Base-by-base conservation (phyloP, 1,140 invertebrate genomes). In the Acromyrmex charruanus region DNA sequence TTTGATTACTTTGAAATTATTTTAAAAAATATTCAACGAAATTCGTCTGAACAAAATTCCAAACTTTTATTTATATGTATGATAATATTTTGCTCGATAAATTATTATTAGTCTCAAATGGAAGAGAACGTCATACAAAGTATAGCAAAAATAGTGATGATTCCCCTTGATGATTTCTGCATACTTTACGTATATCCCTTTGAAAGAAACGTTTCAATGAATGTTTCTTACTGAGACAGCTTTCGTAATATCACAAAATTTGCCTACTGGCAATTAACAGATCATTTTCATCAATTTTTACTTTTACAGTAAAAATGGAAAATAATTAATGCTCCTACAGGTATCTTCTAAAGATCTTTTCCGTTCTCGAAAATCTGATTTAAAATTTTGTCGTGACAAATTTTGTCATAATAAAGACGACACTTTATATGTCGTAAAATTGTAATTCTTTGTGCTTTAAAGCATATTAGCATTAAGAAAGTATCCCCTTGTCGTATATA, bases 401-500 rank as follows among this genome's bases (percentile, higher is more conserved):
- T 35, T 35, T 39, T 39, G 35, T 39, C 35, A 68, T 86, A 68
- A 71, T 69, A 18, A 74, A 21, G 51, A 61, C 55, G 59, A 79
- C 82, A 79, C 44, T 89, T 28, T 49, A 82, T 66, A 31, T 53
- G n/a, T n/a, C 12, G 1, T 51, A 53, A 61, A 18, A 12, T 82
- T 71, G 9, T 66, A 44, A 68, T 86, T 85, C 44, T 86, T 90
- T 88, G 77, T 90, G 86, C 81, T 86, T 88, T 82, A 82, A 51
- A 71, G 49, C n/a, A 58, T 85, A 89, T 85, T 89, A 90, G 91
- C 65, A 79, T 82, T 90, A 91, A 63, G 35, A 90, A 91, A 68
- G 63, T 92, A 88, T 89, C 80, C 51, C 66, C 18, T 85, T 44
- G 49, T 80, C 49, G 21, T 93, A 92, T 92, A 69, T 91, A 92